Evolutionary conservation across 2,888 invertebrate genomes (phyloP), one percentile per base, ranked within the genome.

Genomic region (Timandra comae): DNA sequence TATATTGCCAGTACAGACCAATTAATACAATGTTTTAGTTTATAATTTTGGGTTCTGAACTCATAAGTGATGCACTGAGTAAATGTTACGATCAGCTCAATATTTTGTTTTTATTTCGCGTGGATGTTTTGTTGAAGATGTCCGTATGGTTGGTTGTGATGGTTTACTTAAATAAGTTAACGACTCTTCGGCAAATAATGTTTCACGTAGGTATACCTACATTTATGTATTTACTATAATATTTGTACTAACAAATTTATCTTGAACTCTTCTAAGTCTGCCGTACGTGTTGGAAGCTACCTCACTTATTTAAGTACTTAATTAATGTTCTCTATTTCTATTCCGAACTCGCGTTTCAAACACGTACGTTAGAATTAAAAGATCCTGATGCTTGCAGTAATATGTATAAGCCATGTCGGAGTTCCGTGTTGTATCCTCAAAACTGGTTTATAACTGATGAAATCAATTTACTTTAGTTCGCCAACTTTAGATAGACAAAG

Each of bases 61-160:
- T 76, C 77, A 57, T 55, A 62, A 62, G 57, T 56, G 62, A 63
- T 63, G 70, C 76, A 72, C 75, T 70, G 69, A 69, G 62, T 63
- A 53, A 59, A 62, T 57, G 60, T 61, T 67, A 68, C 58, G 48
- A 56, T 68, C 71, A 72, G 76, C 77, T 77, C 77, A 76, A 77
- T 69, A 58, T 64, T 61, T 73, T 65, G 70, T 70, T 67, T 63
- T 73, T 70, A 63, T 63, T 74, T 74, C 58, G 63, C 58, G 62
- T 73, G 66, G 63, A 70, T 65, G 52, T 71, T 79, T 76, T 63
- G 73, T 78, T 82, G 63, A 75, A 74, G 72, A 74, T 73, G 84
- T 81, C 84, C 81, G 82, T 75, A 81, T 75, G 81, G 81, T 80
- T 82, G 84, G 84, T 85, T 85, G 84, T 85, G 84, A 85, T 79